Evolutionary conservation across 2,888 invertebrate species (phyloP).

Genomic region (Drosophila robusta): DNA sequence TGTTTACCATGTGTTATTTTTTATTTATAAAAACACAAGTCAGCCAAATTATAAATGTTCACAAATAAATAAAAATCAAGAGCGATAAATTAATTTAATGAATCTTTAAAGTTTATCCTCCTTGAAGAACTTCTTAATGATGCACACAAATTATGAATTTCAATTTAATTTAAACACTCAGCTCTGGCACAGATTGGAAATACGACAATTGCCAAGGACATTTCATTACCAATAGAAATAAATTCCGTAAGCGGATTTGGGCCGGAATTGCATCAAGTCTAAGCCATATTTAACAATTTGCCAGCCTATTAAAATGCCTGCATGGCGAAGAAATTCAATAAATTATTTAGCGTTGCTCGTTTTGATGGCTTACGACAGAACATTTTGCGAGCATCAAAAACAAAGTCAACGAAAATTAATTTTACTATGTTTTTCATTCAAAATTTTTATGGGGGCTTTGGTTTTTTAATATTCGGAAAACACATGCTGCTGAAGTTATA

Average conservation of each 20-base stretch:
- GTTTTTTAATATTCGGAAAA: slow-evolving; percentile 14
- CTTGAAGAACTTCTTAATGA: not conserved
- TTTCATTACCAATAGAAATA: slow-evolving; percentile 10
- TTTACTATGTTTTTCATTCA: slow-evolving; percentile 1
- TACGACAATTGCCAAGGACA: slow-evolving; percentile 14
- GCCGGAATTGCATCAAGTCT: slow-evolving; percentile 18
- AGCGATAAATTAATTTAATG: not conserved
- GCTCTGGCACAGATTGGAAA: not conserved
- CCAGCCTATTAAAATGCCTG: slow-evolving; percentile 33
- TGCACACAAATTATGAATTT: slow-evolving; percentile 16
- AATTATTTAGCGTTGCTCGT: slow-evolving; percentile 22
- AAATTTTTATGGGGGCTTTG: slow-evolving; percentile 8
- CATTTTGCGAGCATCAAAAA: slow-evolving; percentile 6
- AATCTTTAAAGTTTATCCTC: not conserved
- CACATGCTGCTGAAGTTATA: slow-evolving; percentile 27
- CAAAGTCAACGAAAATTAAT: slow-evolving; percentile 9
- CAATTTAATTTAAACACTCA: slow-evolving; percentile 24
- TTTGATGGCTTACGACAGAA: slow-evolving; percentile 12
- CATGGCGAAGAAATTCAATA: slow-evolving; percentile 28
- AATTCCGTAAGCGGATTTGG: slow-evolving; percentile 24
- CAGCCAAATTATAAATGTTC: too few relatives aligned
- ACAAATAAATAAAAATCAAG: too few relatives aligned
- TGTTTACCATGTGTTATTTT: too few relatives aligned
- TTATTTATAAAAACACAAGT: too few relatives aligned
- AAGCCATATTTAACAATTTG: slow-evolving; percentile 21